Conservation (phyloP, 2,888 invertebrate genomes). For the Xylophagus ater region DNA sequence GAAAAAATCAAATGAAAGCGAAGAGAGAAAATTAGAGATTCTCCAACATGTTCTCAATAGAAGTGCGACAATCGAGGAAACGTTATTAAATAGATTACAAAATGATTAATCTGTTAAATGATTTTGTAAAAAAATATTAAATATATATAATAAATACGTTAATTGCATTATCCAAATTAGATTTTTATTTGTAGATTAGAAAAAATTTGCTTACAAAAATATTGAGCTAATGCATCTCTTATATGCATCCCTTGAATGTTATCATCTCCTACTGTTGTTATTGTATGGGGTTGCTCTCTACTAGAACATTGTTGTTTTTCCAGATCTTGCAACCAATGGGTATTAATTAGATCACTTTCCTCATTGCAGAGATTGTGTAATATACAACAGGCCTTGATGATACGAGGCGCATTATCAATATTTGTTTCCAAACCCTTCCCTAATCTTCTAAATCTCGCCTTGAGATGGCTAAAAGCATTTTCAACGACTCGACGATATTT, state of each 20-base stretch:
- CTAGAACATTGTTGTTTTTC: neutral
- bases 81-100: too few species aligned
- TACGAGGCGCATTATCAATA: neutral
- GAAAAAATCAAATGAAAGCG: too few species aligned
- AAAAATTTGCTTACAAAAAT: neutral
- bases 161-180: too few species aligned
- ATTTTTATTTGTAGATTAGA: too few species aligned
- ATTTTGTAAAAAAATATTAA: too few species aligned
- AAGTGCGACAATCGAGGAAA: too few species aligned
- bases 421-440: neutral
- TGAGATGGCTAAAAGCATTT: conserved; percentile 1
- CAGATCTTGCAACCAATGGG: neutral
- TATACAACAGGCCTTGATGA: conserved; percentile 2
- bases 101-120: too few species aligned
- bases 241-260: neutral
- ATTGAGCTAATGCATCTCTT: neutral
- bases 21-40: too few species aligned
- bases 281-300: neutral
- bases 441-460: neutral
- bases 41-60: too few species aligned
- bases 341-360: neutral
- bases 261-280: neutral
- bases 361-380: neutral
- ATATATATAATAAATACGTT: too few species aligned
- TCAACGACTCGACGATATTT: neutral